A percentile compares a stretch with the other conserved stretches of the same genome.
Evolutionary conservation across 1,140 invertebrate species (phyloP).

Genomic region (Apolygus lucorum): DNA sequence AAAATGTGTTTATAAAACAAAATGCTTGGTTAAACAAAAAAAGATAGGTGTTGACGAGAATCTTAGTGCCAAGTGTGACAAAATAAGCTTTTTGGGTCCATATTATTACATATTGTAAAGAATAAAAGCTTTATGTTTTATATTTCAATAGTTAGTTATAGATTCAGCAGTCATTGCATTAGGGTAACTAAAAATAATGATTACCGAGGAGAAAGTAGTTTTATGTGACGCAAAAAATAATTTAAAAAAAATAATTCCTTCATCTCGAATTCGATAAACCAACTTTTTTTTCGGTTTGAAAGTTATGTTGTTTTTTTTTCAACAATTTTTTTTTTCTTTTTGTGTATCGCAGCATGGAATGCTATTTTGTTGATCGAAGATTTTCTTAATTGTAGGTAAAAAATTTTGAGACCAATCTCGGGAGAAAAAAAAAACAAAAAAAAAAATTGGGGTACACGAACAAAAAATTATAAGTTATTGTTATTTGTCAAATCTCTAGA

Average conservation of each 20-base stretch:
- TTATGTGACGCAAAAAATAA: constrained; percentile 2
- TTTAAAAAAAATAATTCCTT: constrained; percentile 6
- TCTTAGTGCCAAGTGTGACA: constrained; percentile 26
- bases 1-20: neutral
- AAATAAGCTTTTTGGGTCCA: constrained; percentile 30
- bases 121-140: constrained; percentile 29
- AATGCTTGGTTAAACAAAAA: constrained; percentile 21
- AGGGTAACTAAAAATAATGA: constrained; percentile 2
- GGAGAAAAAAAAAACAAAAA: neutral
- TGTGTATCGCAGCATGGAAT: neutral
- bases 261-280: neutral
- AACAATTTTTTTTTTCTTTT: neutral
- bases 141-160: constrained; percentile 26
- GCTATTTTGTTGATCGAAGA: neutral
- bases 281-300: neutral
- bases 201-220: constrained; percentile 10
- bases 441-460: neutral
- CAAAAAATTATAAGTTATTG: neutral
- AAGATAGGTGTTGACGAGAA: constrained; percentile 21
- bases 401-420: neutral
- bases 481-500: neutral
- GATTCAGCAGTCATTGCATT: constrained; percentile 10
- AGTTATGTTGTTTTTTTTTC: neutral
- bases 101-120: constrained; percentile 24
- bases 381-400: neutral